Evolutionary conservation across 2,113 vertebrate species (phyloP), one percentile per base, ranked within the genome.

Genomic region (Mormoops blainvillei): DNA sequence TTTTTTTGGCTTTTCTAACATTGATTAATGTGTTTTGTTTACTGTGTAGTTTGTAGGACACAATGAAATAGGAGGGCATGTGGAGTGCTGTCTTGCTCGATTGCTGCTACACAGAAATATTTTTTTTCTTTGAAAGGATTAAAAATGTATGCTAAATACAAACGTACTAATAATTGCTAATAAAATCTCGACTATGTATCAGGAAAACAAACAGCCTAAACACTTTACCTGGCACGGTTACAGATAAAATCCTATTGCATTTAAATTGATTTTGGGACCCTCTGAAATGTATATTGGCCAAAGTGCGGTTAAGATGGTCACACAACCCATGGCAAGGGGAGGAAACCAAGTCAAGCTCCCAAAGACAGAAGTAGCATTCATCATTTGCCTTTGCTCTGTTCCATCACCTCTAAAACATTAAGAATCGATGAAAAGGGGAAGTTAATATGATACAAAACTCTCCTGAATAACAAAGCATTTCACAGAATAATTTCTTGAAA

Each of bases 151-250:
- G 10, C 85, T 68, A 96, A 74, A 82, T 73, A 89, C 24, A 92
- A 22, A 86, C 2, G 19, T 5, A 85, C 5, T 85, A 88, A 63
- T 38, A 82, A 93, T 80, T 8, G 54, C 38, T 84, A 89, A 91
- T 74, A 68, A 92, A 88, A 88, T 85, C 71, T 93, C 31, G 56
- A 16, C 26, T 36, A 70, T 8, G 36, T 82, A 24, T 83, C 48
- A 86, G 52, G 56, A 92, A 96, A 97, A 94, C 43, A 95, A 96
- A 78, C 8, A 63, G 36, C 9, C 33, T 78, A 54, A 92, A 93
- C 12, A 82, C 89, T 89, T 96, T 48, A 94, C 24, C 19, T 86
- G 43, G 65, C 18, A 85, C 8, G 61, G 71, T 83, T 90, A 61
- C 0, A 94, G 56, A 92, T 63, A 80, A 87, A 84, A 80, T 68